A percentile compares a stretch with the other conserved stretches of the same genome.
These are phyloP conservation scores for Tetramorium simillimum DNA, from an alignment of 1,140 invertebrate species.

Conservation along the genomic window DNA sequence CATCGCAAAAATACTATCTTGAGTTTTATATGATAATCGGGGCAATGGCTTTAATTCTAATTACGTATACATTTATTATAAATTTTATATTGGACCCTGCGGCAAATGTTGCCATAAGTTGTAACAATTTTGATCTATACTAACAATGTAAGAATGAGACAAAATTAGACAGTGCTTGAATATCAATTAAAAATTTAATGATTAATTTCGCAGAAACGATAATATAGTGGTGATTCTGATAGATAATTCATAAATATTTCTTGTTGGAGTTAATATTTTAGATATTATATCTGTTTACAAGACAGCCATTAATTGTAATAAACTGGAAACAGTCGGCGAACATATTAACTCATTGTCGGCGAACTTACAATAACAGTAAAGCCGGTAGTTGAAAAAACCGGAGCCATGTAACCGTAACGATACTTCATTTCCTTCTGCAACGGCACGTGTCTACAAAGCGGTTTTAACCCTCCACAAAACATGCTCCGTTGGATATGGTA, in stretches of 20 bases:
- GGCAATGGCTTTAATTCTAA: neutral
- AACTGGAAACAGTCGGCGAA: neutral
- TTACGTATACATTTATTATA: neutral
- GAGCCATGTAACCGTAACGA: slow-evolving; percentile 20
- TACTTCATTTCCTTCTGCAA: slow-evolving; percentile 37
- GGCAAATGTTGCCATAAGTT: neutral
- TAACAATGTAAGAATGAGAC: neutral
- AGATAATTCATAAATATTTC: neutral
- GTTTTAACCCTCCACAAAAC: slow-evolving; percentile 65
- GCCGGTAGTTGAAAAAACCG: slow-evolving; percentile 42
- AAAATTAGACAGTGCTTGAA: neutral
- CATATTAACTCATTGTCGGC: slow-evolving; percentile 25
- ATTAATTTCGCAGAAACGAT: neutral
- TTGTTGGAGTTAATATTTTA: neutral
- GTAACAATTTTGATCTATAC: neutral
- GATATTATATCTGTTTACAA: neutral
- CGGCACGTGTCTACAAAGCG: slow-evolving; percentile 71
- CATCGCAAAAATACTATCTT: neutral
- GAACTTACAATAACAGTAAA: slow-evolving; percentile 37
- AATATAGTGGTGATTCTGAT: neutral
- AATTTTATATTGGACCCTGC: neutral
- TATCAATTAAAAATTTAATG: neutral
- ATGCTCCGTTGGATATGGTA: slow-evolving; percentile 60
- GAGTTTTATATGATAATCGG: neutral
- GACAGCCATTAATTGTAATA: neutral